These are phyloP conservation scores for Gallinago undulata DNA, from an alignment of 2,113 vertebrate genomes.

Conservation along the genomic window DNA sequence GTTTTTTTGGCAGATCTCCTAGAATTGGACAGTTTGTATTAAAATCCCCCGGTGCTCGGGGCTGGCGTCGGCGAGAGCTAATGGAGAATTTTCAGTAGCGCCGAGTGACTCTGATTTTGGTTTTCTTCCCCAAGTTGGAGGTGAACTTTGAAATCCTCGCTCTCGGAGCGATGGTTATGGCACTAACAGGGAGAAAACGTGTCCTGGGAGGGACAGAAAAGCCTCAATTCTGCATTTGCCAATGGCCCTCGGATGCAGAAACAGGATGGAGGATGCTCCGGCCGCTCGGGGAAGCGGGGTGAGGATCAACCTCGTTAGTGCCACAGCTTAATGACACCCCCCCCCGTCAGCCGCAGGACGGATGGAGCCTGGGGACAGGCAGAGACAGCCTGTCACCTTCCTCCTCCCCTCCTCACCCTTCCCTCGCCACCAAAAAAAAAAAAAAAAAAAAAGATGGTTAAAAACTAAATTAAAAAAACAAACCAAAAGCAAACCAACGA, in stretches of 20 bases:
- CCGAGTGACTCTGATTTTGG: neutral
- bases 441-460: neutral
- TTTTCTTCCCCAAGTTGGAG: constrained; percentile 12
- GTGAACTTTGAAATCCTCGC: neutral
- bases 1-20: neutral
- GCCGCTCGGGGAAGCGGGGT: neutral
- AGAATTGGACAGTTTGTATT: neutral
- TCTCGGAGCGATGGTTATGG: neutral
- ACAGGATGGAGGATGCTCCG: constrained; percentile 26
- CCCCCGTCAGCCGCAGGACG: neutral
- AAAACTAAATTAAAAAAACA: neutral
- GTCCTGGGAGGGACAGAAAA: constrained; percentile 37
- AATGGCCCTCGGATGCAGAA: constrained; percentile 49
- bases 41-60: neutral
- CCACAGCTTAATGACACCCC: constrained; percentile 5
- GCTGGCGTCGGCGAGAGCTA: neutral
- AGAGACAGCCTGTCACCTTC: constrained; percentile 8
- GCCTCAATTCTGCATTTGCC: constrained; percentile 49
- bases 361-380: constrained; percentile 21
- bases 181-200: neutral
- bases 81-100: neutral
- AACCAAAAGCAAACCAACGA: neutral
- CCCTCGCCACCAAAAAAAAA: constrained; percentile 51
- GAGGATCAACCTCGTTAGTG: neutral
- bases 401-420: constrained; percentile 40